A percentile compares a stretch with the other conserved stretches of the same genome.
Conservation (phyloP, 2,113 vertebrate species). For the Okapia johnstoni region DNA sequence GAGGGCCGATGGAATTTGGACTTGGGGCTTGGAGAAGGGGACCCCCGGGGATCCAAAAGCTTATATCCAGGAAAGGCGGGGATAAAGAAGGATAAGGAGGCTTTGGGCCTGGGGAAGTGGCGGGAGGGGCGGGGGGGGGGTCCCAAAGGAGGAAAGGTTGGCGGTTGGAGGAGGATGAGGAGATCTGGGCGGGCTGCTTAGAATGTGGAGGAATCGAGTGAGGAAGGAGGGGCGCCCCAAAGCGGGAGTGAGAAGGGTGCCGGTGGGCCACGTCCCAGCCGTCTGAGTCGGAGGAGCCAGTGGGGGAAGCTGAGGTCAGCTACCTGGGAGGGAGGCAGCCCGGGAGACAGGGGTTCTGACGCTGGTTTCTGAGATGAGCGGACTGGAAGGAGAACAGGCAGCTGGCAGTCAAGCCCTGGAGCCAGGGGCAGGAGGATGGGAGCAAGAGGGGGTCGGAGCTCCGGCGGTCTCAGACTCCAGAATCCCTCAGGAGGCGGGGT, state of each 20-base stretch:
- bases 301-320: background rate
- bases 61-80: background rate
- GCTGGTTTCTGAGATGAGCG: background rate
- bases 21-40: background rate
- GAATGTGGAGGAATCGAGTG: background rate
- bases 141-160: conserved; percentile 5
- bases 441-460: background rate
- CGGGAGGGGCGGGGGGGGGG: background rate
- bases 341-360: background rate
- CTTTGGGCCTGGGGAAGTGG: background rate
- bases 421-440: conserved; percentile 23
- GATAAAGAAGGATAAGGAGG: background rate
- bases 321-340: background rate
- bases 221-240: background rate
- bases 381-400: background rate
- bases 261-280: background rate
- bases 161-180: background rate
- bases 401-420: background rate
- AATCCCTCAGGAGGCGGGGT: background rate
- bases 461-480: background rate
- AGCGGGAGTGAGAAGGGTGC: background rate
- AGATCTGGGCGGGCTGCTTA: background rate
- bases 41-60: background rate
- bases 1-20: background rate
- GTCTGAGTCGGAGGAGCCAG: background rate